Percentiles rank a stretch among this genome's conserved stretches.
These are phyloP conservation scores for Taenaris catops DNA, from an alignment of 2,888 invertebrate genomes.

Conservation along the genomic window DNA sequence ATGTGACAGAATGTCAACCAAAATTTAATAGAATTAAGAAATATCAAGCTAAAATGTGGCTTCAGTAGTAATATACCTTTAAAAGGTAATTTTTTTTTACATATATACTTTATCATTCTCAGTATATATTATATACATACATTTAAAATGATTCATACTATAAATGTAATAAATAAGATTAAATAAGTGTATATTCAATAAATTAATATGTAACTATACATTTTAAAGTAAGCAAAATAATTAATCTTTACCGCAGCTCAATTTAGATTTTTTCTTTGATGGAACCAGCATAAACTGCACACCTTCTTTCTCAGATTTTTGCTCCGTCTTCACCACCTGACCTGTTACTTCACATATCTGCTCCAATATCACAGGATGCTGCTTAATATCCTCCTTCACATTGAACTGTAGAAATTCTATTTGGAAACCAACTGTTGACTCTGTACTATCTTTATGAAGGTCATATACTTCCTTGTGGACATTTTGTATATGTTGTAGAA, in stretches of 20 bases:
- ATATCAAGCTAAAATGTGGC: too few species aligned
- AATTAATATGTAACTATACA: too few species aligned
- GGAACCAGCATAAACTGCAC: conserved; percentile 47
- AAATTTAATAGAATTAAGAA: too few species aligned
- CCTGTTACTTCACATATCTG: conserved; percentile 45
- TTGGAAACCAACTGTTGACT: conserved; percentile 55
- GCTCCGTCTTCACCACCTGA: conserved; percentile 21
- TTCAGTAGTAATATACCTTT: too few species aligned
- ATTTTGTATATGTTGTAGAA: conserved; percentile 45
- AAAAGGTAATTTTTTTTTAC: too few species aligned
- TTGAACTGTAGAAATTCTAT: conserved; percentile 63
- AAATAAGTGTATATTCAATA: too few species aligned
- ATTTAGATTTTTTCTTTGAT: conserved; percentile 28
- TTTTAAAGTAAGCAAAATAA: too few species aligned
- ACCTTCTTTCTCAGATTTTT: conserved; percentile 29
- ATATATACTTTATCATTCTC: too few species aligned
- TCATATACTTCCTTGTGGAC: conserved; percentile 54
- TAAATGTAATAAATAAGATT: too few species aligned
- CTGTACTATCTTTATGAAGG: conserved; percentile 56
- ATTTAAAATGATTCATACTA: too few species aligned
- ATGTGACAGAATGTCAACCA: too few species aligned
- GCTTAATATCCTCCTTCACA: conserved; percentile 44
- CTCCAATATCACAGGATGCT: conserved; percentile 44
- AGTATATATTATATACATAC: too few species aligned
- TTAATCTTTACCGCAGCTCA: conserved; percentile 22